phyloP scores from a whole-genome alignment of 1,140 invertebrate species.

The Drosophila kurseongensis region DNA sequence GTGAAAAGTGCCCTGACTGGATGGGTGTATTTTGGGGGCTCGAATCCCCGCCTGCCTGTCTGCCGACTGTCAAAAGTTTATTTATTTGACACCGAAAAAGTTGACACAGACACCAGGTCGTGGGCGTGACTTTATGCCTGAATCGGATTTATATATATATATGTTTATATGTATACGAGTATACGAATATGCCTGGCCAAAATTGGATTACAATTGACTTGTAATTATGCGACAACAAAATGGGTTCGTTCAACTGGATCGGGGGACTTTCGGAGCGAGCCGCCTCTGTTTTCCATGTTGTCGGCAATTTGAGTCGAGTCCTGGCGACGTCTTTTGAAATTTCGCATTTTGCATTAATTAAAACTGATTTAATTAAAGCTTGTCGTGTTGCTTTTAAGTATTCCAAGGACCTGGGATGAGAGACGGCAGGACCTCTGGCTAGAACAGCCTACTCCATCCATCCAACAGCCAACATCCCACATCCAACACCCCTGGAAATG shows the following conservation, averaged over 20 bases:
- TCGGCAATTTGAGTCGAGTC: conserved; percentile 16
- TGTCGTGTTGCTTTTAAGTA: conserved; percentile 75
- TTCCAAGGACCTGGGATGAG: conserved; percentile 13
- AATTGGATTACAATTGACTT: conserved; percentile 83
- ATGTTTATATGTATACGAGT: too few species aligned
- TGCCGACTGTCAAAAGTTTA: conserved; percentile 79
- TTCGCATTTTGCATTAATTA: conserved; percentile 81
- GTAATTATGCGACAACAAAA: conserved; percentile 83
- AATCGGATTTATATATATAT: conserved; percentile 68
- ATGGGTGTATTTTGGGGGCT: not conserved
- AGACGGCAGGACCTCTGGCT: conserved; percentile 11
- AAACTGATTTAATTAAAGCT: conserved; percentile 79
- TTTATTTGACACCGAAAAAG: conserved; percentile 80
- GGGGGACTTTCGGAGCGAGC: not conserved
- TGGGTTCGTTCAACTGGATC: conserved; percentile 7
- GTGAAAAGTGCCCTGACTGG: not conserved
- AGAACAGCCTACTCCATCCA: not conserved
- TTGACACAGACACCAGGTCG: conserved; percentile 72
- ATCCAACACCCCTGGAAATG: conserved; percentile 1
- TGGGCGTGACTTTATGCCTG: conserved; percentile 26
- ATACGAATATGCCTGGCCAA: conserved; percentile 48
- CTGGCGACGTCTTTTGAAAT: conserved; percentile 71
- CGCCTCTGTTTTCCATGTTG: conserved; percentile 43
- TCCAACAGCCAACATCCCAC: too few species aligned
- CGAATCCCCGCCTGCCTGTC: conserved; percentile 51